Evolutionary conservation across 2,797 vertebrate species (phyloP).

Genomic region (Myotis pilosus): DNA sequence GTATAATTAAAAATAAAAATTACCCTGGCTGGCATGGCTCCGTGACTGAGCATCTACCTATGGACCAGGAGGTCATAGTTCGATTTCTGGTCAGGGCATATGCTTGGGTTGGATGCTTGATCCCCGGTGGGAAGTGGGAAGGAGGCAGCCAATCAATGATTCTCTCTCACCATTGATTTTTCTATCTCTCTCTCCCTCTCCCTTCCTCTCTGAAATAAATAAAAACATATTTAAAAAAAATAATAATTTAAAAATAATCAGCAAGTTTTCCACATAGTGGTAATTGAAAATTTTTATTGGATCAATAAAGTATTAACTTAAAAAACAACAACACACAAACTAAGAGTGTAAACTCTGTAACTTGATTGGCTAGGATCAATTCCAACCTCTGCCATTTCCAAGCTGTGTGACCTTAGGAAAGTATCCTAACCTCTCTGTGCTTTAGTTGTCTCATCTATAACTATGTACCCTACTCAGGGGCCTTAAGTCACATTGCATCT

Average conservation of each 20-base stretch:
- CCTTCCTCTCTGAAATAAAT: too few species aligned
- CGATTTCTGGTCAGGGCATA: too few species aligned
- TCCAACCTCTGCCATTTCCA: neutral
- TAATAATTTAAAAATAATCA: neutral
- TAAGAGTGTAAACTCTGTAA: neutral
- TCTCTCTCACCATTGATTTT: too few species aligned
- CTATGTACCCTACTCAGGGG: neutral
- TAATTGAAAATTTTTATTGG: neutral
- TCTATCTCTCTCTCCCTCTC: too few species aligned
- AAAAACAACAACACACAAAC: neutral
- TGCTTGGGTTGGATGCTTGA: too few species aligned
- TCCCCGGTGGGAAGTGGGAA: too few species aligned
- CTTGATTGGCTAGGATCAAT: neutral
- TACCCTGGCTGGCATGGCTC: too few species aligned
- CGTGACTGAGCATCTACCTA: too few species aligned
- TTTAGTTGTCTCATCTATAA: neutral
- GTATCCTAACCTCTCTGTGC: neutral
- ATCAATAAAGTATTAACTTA: neutral
- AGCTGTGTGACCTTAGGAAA: neutral
- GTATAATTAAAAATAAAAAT: neutral
- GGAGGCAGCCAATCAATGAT: too few species aligned
- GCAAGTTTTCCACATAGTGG: neutral
- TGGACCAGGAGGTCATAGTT: too few species aligned
- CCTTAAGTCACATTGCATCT: neutral
- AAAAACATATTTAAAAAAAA: too few species aligned